Base-by-base conservation (phyloP, 2,888 invertebrate genomes). In the Agonum fuliginosum region DNA sequence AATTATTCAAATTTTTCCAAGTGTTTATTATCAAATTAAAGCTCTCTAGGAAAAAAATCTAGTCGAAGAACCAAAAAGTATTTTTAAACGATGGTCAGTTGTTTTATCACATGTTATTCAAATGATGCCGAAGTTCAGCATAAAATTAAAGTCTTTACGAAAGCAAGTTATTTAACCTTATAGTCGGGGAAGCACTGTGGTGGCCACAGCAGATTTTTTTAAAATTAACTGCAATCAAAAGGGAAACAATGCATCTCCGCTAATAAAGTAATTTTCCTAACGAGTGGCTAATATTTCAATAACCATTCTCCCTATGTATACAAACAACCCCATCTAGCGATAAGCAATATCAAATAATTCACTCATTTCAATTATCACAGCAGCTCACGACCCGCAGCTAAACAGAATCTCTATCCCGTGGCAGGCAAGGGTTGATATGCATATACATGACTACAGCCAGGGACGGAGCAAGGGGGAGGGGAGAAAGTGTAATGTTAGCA, bases 401-500 rank as follows among this genome's bases (percentile, higher is more conserved):
- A 48, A 34, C 43, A 43, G 65, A 34, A 24, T 37, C 30, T n/a
- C n/a, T n/a, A n/a, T n/a, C n/a, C n/a, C n/a, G n/a, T n/a, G 37
- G 54, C 30, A 58, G 41, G 48, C 48, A 73, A 73, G 73, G 73
- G 73, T 58, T 73, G 73, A 41, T 71, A 73, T 73, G 73, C 73
- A 73, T 73, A 73, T 54, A 73, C 54, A 73, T 73, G 58, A 71
- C 71, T 34, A 43, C 14, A n/a, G 62, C 70, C 30, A 24, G 27
- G 72, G 81, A 78, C 80, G 79, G 67, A 58, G 77, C 77, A 78
- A 54, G 76, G 62, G 70, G 78, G 76, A 79, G 78, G 70, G 51
- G 78, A 34, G 79, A 46, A 71, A 73, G 78, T 79, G 78, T 80
- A 74, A 80, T 81, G 82, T 84, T 83, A 83, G 82, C 83, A 84